Conservation (phyloP, 2,888 invertebrate genomes). For the Cyclophora punctaria region DNA sequence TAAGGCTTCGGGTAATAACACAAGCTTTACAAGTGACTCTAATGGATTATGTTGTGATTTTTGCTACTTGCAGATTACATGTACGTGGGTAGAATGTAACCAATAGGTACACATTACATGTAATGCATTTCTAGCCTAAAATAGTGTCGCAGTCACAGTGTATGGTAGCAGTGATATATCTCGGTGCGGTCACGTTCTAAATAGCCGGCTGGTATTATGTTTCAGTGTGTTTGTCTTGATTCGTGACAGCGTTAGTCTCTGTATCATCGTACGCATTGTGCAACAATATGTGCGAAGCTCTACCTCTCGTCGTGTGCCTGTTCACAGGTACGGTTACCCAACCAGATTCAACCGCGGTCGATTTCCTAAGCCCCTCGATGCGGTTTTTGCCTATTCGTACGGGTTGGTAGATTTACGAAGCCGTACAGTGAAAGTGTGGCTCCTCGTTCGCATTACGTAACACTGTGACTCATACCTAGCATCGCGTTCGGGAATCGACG, state of each 20-base stretch:
- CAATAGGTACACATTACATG: constrained; percentile 1
- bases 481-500: constrained; percentile 5
- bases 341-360: constrained; percentile 46
- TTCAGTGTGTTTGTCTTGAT: constrained; percentile 49
- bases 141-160: constrained; percentile 29
- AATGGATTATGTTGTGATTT: too few species aligned
- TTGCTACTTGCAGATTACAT: not conserved
- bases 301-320: constrained; percentile 33
- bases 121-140: constrained; percentile 28
- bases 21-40: too few species aligned
- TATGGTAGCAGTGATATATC: constrained; percentile 40
- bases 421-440: constrained; percentile 46
- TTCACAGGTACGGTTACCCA: constrained; percentile 50
- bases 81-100: not conserved
- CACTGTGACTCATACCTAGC: not conserved
- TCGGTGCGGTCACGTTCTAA: constrained; percentile 59
- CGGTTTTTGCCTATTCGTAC: constrained; percentile 36
- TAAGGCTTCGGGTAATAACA: too few species aligned
- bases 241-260: constrained; percentile 50
- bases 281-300: constrained; percentile 44
- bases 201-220: constrained; percentile 58
- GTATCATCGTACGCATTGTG: constrained; percentile 50
- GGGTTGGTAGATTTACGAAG: constrained; percentile 36
- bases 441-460: constrained; percentile 37
- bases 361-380: constrained; percentile 47